Base-by-base conservation (phyloP, 1,140 invertebrate genomes). In the Campoletis sonorensis region DNA sequence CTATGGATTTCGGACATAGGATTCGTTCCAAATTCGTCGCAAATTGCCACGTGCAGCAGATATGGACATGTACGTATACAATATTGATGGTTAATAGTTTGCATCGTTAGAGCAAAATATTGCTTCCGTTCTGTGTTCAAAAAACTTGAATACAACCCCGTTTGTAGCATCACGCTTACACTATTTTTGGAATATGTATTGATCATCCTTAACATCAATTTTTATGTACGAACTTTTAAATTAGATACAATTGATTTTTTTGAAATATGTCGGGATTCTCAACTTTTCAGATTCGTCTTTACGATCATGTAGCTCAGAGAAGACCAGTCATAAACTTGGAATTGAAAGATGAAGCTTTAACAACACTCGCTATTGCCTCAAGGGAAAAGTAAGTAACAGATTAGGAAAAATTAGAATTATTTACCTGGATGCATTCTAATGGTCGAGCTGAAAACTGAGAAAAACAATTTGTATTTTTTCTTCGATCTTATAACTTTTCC, bases 1-100 rank as follows among this genome's bases (percentile, higher is more conserved):
- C 89, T 96, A 33, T 96, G 94, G 93, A 92, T 96, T 27, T 93
- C 93, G 18, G 95, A 95, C 83, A 90, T 95, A 18, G 89, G 92
- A 40, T 96, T 96, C 89, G 83, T 96, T 77, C 90, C 90, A 26
- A 84, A 92, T 49, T 83, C 86, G 37, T 82, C 85, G n/a, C 80
- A 88, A 33, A 71, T 92, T 77, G 88, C 86, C 21, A 89, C 91
- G 8, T 85, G 87, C 40, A 85, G 90, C 73, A 91, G 85, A 88
- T 89, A 89, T 80, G 91, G 91, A 51, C 86, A 91, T 83, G 89
- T 92, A 86, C 45, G 8, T 30, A 16, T 75, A 27, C 2, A 75
- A 15, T 75, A 18, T 40, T 67, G 30, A 54, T n/a, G 1, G 16
- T 54, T n/a, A 49, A 16, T 16, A 71, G 18, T 71, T 15, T 71